Conservation (phyloP, 1,140 invertebrate species). For the Drosophila mayri region DNA sequence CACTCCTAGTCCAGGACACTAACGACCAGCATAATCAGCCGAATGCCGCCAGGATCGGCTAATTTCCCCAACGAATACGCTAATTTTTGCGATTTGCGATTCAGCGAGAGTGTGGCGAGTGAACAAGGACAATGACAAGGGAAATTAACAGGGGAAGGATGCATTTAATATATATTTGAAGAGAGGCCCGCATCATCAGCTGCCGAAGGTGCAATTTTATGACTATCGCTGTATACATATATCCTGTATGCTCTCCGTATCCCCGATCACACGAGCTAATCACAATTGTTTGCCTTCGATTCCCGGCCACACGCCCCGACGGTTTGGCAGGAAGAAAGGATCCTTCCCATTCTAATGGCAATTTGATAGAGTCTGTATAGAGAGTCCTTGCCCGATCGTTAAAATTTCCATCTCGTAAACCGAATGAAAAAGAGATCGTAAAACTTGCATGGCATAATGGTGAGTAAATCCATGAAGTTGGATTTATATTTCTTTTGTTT, state of each 20-base stretch:
- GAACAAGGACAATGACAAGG: slow-evolving; percentile 44
- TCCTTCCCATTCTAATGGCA: slow-evolving; percentile 38
- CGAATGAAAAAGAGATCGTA: slow-evolving; percentile 18
- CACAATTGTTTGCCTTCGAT: slow-evolving; percentile 29
- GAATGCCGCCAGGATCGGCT: slow-evolving; percentile 13
- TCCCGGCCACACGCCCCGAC: slow-evolving; percentile 35
- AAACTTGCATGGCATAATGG: slow-evolving; percentile 5
- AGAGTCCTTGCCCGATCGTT: slow-evolving; percentile 13
- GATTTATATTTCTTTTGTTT: slow-evolving; percentile 4
- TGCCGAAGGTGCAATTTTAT: slow-evolving; percentile 49
- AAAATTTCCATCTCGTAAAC: slow-evolving; percentile 31
- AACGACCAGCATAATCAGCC: slow-evolving; percentile 58
- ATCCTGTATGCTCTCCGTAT: not conserved
- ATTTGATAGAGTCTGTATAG: slow-evolving; percentile 40
- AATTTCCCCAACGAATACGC: slow-evolving; percentile 65
- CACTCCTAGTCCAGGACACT: slow-evolving; percentile 3
- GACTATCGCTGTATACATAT: slow-evolving; percentile 8
- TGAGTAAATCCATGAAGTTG: slow-evolving; percentile 32
- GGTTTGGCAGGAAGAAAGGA: slow-evolving; percentile 1
- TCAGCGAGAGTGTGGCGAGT: slow-evolving; percentile 42
- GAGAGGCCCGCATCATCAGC: slow-evolving; percentile 41
- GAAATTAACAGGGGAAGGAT: slow-evolving; percentile 1
- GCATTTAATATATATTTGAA: not conserved
- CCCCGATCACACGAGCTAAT: slow-evolving; percentile 37
- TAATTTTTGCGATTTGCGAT: slow-evolving; percentile 51